phyloP scores from a whole-genome alignment of 2,888 invertebrate species.

The Thecocarcelia acutangulata region DNA sequence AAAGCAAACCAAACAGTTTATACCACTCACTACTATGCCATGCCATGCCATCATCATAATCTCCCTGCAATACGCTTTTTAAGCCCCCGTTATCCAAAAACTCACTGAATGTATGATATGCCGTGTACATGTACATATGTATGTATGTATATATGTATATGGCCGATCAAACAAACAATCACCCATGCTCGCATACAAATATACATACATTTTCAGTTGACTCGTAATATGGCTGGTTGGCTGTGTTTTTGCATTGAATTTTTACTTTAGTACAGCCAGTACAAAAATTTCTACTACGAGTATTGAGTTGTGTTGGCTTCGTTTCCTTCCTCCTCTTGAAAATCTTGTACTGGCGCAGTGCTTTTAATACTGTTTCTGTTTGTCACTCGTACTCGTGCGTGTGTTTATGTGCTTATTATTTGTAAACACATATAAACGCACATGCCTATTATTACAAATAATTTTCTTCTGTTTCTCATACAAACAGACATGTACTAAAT shows the following conservation, averaged over 20 bases:
- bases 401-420: conserved; percentile 26
- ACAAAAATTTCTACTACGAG: conserved; percentile 62
- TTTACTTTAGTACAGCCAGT: conserved; percentile 68
- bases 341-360: conserved; percentile 53
- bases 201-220: conserved; percentile 15
- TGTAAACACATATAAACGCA: conserved; percentile 5
- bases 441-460: conserved; percentile 25
- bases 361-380: conserved; percentile 48
- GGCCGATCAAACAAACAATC: conserved; percentile 23
- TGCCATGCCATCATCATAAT: conserved; percentile 23
- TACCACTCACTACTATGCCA: conserved; percentile 36
- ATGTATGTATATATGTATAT: background rate
- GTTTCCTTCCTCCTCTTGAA: conserved; percentile 28
- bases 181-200: conserved; percentile 1
- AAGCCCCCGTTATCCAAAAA: conserved; percentile 39
- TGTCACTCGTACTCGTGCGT: conserved; percentile 40
- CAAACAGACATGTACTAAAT: conserved; percentile 47
- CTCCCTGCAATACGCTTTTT: conserved; percentile 42
- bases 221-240: conserved; percentile 42
- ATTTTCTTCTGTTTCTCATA: conserved; percentile 35
- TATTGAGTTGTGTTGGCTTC: conserved; percentile 48
- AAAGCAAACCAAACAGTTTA: conserved; percentile 44
- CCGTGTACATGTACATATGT: conserved; percentile 5
- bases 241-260: conserved; percentile 22
- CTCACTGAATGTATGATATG: conserved; percentile 8